Evolutionary conservation across 2,888 invertebrate genomes (phyloP).

Genomic region (Strigamia crassipes): DNA sequence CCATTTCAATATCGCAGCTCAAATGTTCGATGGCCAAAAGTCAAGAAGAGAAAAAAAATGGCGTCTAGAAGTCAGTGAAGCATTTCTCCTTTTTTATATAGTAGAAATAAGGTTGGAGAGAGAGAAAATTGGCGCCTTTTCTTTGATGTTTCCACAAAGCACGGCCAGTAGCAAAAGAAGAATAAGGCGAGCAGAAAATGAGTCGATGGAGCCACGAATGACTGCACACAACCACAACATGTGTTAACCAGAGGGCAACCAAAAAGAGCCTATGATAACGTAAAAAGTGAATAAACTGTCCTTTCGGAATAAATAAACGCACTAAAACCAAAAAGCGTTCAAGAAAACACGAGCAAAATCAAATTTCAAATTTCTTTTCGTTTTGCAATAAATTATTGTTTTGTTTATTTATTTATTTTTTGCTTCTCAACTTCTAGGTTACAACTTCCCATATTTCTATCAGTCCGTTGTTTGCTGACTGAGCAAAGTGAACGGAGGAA

Average conservation of each 20-base stretch:
- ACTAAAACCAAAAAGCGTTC: neutral
- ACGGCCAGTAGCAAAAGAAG: slow-evolving; percentile 4
- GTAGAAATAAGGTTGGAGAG: neutral
- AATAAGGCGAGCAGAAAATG: slow-evolving; percentile 27
- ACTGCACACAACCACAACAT: slow-evolving; percentile 26
- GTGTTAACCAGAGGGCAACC: slow-evolving; percentile 20
- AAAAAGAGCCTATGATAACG: slow-evolving; percentile 15
- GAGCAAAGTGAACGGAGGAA: too few relatives aligned
- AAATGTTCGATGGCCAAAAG: neutral
- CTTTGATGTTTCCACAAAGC: slow-evolving; percentile 17
- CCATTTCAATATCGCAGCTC: neutral
- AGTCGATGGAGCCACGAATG: slow-evolving; percentile 26
- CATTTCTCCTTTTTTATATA: neutral
- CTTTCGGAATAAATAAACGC: neutral
- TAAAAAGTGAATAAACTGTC: neutral
- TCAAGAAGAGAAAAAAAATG: neutral
- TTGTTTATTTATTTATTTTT: too few relatives aligned
- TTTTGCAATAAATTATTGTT: too few relatives aligned
- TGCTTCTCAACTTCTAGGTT: too few relatives aligned
- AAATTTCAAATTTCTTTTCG: too few relatives aligned
- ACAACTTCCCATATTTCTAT: too few relatives aligned
- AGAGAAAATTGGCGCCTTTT: slow-evolving; percentile 27
- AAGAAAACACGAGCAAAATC: neutral
- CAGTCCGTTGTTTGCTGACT: too few relatives aligned
- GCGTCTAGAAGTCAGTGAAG: slow-evolving; percentile 1